Base-by-base conservation (phyloP, 2,113 vertebrate genomes). In the Sardina pilchardus region DNA sequence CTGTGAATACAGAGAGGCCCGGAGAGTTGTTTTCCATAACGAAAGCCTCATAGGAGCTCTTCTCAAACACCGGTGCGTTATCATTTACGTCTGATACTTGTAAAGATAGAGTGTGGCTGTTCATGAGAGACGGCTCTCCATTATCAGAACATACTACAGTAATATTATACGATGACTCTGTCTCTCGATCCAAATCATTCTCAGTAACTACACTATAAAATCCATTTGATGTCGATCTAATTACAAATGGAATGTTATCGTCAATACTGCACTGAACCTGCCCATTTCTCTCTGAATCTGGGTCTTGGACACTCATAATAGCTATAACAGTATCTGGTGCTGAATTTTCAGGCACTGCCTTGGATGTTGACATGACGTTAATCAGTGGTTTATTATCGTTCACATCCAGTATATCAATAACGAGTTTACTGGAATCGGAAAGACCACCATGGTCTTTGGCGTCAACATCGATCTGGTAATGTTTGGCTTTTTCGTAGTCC, bases 391-490 rank as follows among this genome's bases (percentile, higher is more conserved):
- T 80, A 56, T 94, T 94, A 83, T 94, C 93, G 17, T 96, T 96
- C 56, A 93, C 91, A 87, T 96, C 96, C 30, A 92, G 59, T 84
- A 96, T 83, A 24, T 89, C 90, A 10, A 96, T 87, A 17, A 94
- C 75, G 2, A 96, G 89, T 91, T 95, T 96, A 30, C 93, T 92
- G 6, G 92, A 91, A 1, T 94, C 91, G 44, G 92, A 89, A 21
- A 93, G 91, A 12, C 93, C 94, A 9, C 95, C 89, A 24, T 92
- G 90, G 81, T 96, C 96, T 71, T 93, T 87, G 8, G 93, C 94
- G 82, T 94, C 93, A 0, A 93, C 78, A 63, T 93, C 87, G 81
- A 93, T 89, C 6, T 93, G 88, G 89, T 90, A 91, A 83, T 89
- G 75, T 0, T 36, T 53, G 34, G 47, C 84, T 53, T 88, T 93